Percentiles rank a stretch among this genome's conserved stretches.
Conservation (phyloP, 2,113 vertebrate genomes). For the Apistogramma diplotaenia region DNA sequence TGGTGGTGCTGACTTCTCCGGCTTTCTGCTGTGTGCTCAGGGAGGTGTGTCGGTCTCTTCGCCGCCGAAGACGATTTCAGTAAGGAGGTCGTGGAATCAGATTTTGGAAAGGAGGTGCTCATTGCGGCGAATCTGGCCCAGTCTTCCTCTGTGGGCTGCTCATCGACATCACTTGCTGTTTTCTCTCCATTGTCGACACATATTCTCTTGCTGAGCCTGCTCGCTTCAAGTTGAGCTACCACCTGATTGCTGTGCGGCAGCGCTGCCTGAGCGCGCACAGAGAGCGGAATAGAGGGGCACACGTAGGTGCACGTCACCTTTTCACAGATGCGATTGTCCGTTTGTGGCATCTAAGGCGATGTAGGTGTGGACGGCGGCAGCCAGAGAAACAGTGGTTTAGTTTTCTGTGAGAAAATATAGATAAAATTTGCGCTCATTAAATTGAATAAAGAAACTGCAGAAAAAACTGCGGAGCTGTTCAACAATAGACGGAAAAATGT, state of each 20-base stretch:
- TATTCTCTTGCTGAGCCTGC: slow-evolving; percentile 17
- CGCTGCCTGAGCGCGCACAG: slow-evolving; percentile 47
- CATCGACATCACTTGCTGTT: slow-evolving; percentile 17
- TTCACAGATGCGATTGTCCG: slow-evolving; percentile 55
- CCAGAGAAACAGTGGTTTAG: neutral
- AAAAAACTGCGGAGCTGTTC: neutral
- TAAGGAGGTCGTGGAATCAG: slow-evolving; percentile 88
- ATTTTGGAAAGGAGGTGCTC: slow-evolving; percentile 88
- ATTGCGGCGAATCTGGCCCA: slow-evolving; percentile 68
- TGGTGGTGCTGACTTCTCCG: slow-evolving; percentile 63
- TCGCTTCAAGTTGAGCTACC: slow-evolving; percentile 45
- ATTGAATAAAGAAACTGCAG: neutral
- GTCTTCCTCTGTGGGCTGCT: slow-evolving; percentile 1
- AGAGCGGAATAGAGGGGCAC: slow-evolving; percentile 18
- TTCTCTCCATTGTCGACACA: slow-evolving; percentile 18
- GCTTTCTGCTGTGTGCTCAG: slow-evolving; percentile 50
- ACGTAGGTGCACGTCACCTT: slow-evolving; percentile 58
- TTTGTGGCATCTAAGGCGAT: slow-evolving; percentile 27
- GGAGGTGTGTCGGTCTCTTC: slow-evolving; percentile 62
- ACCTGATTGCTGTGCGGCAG: slow-evolving; percentile 56
- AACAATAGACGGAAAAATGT: neutral
- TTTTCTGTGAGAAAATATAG: neutral
- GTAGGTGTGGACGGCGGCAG: slow-evolving; percentile 22
- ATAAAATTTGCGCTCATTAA: neutral
- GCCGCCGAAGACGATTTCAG: slow-evolving; percentile 76